A percentile compares a stretch with the other conserved stretches of the same genome.
Conservation (phyloP, 2,113 vertebrate species). For the Barnardius zonarius region DNA sequence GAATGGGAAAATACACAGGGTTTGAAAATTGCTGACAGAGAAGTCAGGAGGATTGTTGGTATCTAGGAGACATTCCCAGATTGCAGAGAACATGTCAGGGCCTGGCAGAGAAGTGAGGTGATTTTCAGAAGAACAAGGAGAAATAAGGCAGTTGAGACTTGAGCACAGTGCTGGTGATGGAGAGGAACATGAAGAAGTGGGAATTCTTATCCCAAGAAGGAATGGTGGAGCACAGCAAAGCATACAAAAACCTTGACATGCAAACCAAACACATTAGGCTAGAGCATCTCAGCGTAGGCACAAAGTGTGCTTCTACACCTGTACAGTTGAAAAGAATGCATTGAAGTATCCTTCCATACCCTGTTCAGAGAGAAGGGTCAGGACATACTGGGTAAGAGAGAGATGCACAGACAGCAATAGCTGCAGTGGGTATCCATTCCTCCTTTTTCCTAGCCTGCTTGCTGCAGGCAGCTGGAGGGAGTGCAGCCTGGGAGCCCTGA, state of each 20-base stretch:
- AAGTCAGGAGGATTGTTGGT: not conserved
- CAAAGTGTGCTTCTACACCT: not conserved
- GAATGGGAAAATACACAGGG: not conserved
- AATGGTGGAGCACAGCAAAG: not conserved
- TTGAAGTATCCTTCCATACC: not conserved
- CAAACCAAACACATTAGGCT: not conserved
- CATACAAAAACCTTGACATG: not conserved
- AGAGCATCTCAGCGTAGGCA: not conserved
- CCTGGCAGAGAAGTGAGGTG: not conserved
- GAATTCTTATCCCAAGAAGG: not conserved
- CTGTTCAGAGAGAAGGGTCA: not conserved
- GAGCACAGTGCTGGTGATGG: not conserved
- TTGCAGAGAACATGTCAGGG: not conserved
- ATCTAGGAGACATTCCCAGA: not conserved
- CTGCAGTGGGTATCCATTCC: not conserved
- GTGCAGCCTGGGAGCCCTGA: not conserved
- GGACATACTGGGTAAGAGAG: not conserved
- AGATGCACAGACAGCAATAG: not conserved
- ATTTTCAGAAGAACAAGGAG: not conserved
- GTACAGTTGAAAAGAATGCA: not conserved
- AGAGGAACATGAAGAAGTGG: not conserved
- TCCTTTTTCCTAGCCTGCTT: not conserved
- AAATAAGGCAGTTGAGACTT: not conserved
- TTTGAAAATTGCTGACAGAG: not conserved
- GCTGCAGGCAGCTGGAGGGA: slow-evolving; percentile 5